phyloP scores from a whole-genome alignment of 2,888 invertebrate genomes.

The Drosophila niveifrons region DNA sequence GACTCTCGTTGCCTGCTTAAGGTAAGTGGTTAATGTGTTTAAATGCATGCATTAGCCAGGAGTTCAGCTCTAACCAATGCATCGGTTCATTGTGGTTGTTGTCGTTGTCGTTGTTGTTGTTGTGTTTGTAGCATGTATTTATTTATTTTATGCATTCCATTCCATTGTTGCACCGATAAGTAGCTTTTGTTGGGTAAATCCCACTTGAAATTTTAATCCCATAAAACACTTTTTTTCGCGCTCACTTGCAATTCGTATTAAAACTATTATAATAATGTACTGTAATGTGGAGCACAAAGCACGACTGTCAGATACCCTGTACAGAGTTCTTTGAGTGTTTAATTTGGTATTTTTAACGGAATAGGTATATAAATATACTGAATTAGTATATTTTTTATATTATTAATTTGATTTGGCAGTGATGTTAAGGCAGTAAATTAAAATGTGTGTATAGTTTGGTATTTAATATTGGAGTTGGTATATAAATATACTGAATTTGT shows the following conservation, averaged over 20 bases:
- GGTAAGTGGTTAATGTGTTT: neutral
- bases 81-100: neutral
- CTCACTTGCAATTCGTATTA: neutral
- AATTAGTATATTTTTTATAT: too few species aligned
- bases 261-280: conserved; percentile 10
- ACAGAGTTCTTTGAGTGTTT: too few species aligned
- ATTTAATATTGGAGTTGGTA: too few species aligned
- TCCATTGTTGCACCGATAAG: conserved; percentile 1
- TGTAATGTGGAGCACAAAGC: neutral
- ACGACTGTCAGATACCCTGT: neutral
- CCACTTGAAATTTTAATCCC: conserved; percentile 12
- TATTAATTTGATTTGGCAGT: too few species aligned
- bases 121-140: neutral
- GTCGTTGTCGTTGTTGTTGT: neutral
- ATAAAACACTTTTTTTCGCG: conserved; percentile 4
- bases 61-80: neutral
- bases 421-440: too few species aligned
- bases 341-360: too few species aligned
- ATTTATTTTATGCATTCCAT: neutral
- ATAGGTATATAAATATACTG: too few species aligned
- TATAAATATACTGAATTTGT: too few species aligned
- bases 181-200: conserved; percentile 5
- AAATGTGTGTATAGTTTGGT: too few species aligned
- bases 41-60: neutral
- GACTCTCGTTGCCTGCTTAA: neutral